phyloP scores from a whole-genome alignment of 2,888 invertebrate species.

The Cryptocephalus moraei region DNA sequence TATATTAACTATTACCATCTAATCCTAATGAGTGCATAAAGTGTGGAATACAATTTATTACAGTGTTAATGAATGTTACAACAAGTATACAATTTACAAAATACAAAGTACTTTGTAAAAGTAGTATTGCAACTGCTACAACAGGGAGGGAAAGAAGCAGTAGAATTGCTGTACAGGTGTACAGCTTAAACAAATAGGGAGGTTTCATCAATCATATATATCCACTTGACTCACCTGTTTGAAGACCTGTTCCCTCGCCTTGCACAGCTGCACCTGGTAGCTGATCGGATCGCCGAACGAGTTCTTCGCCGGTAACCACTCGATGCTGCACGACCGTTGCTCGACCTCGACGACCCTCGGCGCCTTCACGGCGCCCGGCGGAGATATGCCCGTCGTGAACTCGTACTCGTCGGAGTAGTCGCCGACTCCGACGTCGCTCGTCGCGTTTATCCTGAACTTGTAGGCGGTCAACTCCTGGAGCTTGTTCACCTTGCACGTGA shows the following conservation, averaged over 20 bases:
- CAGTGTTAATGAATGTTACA: too few species aligned
- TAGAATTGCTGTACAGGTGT: too few species aligned
- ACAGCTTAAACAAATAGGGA: too few species aligned
- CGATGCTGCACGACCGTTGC: constrained; percentile 47
- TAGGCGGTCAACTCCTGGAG: constrained; percentile 73
- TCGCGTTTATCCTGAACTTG: constrained; percentile 75
- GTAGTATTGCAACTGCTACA: too few species aligned
- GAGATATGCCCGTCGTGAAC: constrained; percentile 66
- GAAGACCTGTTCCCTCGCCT: constrained; percentile 50
- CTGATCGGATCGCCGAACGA: constrained; percentile 54
- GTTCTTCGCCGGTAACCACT: constrained; percentile 54
- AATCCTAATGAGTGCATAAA: too few species aligned
- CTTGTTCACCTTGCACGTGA: constrained; percentile 73
- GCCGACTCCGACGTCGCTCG: constrained; percentile 78
- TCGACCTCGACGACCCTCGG: constrained; percentile 51
- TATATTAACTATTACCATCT: not conserved
- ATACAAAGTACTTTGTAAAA: too few species aligned
- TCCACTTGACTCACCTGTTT: constrained; percentile 45
- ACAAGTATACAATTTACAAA: too few species aligned
- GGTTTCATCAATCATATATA: too few species aligned
- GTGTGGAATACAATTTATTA: too few species aligned
- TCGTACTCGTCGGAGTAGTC: constrained; percentile 60
- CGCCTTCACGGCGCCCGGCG: constrained; percentile 70
- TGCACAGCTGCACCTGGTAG: constrained; percentile 64
- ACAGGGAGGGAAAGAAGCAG: too few species aligned